Base-by-base conservation (phyloP, 2,888 invertebrate species). In the Leucoma salicis region DNA sequence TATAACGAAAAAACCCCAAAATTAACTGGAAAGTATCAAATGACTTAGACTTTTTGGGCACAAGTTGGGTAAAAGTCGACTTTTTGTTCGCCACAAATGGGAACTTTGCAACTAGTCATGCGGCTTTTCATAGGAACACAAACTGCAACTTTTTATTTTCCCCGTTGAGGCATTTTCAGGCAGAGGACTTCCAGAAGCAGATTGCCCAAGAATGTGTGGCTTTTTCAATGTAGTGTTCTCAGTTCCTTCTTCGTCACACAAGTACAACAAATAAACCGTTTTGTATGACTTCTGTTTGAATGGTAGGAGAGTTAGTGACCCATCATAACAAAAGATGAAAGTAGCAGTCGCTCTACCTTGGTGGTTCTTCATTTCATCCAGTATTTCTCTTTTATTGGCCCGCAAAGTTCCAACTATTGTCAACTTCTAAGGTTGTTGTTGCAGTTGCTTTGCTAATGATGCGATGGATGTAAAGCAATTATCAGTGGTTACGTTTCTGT, bases 381-480 rank as follows among this genome's bases (percentile, higher is more conserved):
- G 50, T 16, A 57, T 57, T 39, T 60, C 53, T 21, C 49, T 39
- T 53, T 73, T 70, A 52, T 70, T 72, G 39, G 60, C 53, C 38
- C 70, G 35, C 35, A 71, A 25, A 31, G 74, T 74, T 13, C 68
- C 68, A 18, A 69, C 51, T 13, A 71, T 35, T 7, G 66, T 70
- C 32, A 71, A 40, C 46, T 65, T 70, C 40, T 72, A 71, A 18
- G 67, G 71, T 11, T 11, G 4, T 33, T 57, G 46, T 44, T 57
- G 39, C 27, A 68, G 50, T 31, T 72, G 36, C 11, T 49, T 37
- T 43, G 65, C 59, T 4, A 62, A 68, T n/a, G 72, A 39, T 13
- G 59, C 45, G 16, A 73, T 56, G 15, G 66, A 70, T 8, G 70
- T 69, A 39, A 73, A 74, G 70, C 69, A 70, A 45, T 74, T 74